Percentiles rank a stretch among this genome's conserved stretches.
These are phyloP conservation scores for Halotydeus destructor DNA, from an alignment of 1,140 invertebrate species.

Conservation along the genomic window DNA sequence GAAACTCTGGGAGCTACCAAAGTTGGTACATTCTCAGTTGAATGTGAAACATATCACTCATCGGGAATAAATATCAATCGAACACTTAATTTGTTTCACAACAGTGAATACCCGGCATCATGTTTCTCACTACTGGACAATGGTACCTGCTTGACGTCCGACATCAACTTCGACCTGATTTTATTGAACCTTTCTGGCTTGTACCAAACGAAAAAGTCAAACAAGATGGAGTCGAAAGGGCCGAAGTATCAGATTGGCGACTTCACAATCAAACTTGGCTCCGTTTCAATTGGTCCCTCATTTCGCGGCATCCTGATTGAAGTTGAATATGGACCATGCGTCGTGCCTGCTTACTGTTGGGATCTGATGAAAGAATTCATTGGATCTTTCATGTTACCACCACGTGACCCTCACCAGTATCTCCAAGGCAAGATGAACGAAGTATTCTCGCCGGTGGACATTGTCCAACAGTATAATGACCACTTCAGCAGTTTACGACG, in stretches of 20 bases:
- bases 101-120: constrained; percentile 81
- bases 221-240: constrained; percentile 66
- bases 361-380: constrained; percentile 75
- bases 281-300: constrained; percentile 70
- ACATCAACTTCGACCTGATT: constrained; percentile 71
- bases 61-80: constrained; percentile 37
- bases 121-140: constrained; percentile 76
- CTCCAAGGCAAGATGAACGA: constrained; percentile 57
- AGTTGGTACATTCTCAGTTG: constrained; percentile 69
- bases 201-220: constrained; percentile 69
- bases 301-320: constrained; percentile 80
- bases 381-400: constrained; percentile 50
- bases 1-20: constrained; percentile 60
- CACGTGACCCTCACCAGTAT: constrained; percentile 18
- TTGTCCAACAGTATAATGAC: constrained; percentile 82
- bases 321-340: constrained; percentile 78
- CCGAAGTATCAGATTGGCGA: constrained; percentile 76
- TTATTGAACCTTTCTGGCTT: constrained; percentile 65
- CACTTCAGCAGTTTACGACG: constrained; percentile 74
- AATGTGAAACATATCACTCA: constrained; percentile 80
- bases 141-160: constrained; percentile 49
- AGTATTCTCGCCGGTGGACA: constrained; percentile 53
- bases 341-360: constrained; percentile 67
- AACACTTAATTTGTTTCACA: constrained; percentile 72
- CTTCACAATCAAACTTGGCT: constrained; percentile 81